phyloP scores from a whole-genome alignment of 2,797 vertebrate genomes.

The Perdix hodgsoniae region DNA sequence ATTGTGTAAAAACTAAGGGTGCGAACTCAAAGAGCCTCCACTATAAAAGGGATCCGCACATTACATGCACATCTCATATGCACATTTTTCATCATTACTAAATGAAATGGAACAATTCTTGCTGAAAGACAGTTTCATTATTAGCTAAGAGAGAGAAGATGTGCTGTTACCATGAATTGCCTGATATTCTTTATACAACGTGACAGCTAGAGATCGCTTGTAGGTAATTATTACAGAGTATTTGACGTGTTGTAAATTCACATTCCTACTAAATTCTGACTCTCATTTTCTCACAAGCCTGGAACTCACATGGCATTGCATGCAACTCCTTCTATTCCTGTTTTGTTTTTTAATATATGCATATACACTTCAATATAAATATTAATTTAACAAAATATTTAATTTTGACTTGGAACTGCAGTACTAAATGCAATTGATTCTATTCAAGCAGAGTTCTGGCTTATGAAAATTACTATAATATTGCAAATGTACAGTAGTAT shows the following conservation, averaged over 20 bases:
- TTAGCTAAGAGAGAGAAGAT: not conserved
- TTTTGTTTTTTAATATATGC: not conserved
- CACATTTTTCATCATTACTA: not conserved
- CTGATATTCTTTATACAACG: not conserved
- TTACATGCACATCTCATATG: not conserved
- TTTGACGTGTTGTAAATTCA: not conserved
- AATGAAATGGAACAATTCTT: not conserved
- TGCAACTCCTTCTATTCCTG: not conserved
- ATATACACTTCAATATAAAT: not conserved
- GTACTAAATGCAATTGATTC: not conserved
- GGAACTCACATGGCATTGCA: not conserved
- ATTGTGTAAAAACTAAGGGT: not conserved
- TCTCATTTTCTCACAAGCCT: not conserved
- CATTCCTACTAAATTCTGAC: not conserved
- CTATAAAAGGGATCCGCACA: not conserved
- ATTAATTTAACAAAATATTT: not conserved
- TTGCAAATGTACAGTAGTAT: not conserved
- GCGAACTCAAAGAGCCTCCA: not conserved
- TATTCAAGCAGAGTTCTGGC: not conserved
- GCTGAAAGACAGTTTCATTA: not conserved
- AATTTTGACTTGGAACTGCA: slow-evolving; percentile 23
- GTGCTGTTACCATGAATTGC: not conserved
- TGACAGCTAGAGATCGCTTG: not conserved
- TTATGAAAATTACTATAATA: not conserved
- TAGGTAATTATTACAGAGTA: not conserved